These are phyloP conservation scores for Virgularia gustaviana DNA, from an alignment of 92 coral and sea anemone genomes.

Conservation along the genomic window DNA sequence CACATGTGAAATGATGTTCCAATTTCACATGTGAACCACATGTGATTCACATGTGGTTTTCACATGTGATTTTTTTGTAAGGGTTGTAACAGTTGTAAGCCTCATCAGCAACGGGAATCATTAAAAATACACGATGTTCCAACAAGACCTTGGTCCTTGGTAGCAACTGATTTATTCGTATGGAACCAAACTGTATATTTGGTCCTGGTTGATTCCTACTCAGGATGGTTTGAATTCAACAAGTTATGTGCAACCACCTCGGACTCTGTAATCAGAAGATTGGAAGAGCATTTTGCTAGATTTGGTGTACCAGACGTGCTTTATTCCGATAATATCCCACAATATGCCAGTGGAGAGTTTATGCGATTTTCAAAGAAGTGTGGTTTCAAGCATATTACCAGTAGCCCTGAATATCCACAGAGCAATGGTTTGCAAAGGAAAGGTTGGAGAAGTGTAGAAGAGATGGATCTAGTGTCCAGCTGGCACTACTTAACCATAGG, in stretches of 20 bases:
- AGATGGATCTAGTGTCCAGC: too few relatives aligned
- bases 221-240: constrained; percentile 38
- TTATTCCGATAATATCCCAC: constrained; percentile 51
- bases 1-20: too few relatives aligned
- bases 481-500: constrained; percentile 38
- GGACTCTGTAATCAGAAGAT: constrained; percentile 36
- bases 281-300: constrained; percentile 37
- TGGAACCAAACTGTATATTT: constrained; percentile 29
- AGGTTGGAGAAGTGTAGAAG: constrained; percentile 40
- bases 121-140: constrained; percentile 36
- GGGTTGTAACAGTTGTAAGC: constrained; percentile 51
- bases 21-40: too few relatives aligned
- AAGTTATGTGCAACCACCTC: constrained; percentile 19
- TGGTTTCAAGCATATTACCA: constrained; percentile 43
- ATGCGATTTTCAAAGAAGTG: constrained; percentile 40
- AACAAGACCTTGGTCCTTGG: constrained; percentile 37
- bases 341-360: constrained; percentile 45
- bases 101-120: constrained; percentile 29
- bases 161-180: constrained; percentile 12
- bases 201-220: constrained; percentile 27
- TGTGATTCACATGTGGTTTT: too few relatives aligned
- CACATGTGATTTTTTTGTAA: too few relatives aligned
- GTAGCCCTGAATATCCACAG: constrained; percentile 43
- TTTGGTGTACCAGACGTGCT: constrained; percentile 35
- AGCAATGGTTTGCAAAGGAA: constrained; percentile 47